Percentiles rank a stretch among this genome's conserved stretches.
These are phyloP conservation scores for Trichosurus vulpecula DNA, from an alignment of 2,797 vertebrate species.

Conservation along the genomic window DNA sequence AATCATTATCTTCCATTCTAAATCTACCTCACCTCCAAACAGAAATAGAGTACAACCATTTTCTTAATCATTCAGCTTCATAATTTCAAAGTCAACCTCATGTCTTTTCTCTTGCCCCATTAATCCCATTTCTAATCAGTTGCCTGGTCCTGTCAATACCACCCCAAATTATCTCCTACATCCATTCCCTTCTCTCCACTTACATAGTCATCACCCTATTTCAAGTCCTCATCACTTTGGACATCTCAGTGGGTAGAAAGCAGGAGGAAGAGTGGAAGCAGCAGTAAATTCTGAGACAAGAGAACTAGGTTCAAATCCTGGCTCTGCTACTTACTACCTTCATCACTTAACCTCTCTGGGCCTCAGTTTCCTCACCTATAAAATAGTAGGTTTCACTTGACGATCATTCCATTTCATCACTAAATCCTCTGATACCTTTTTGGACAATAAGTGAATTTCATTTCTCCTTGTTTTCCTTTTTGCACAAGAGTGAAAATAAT, in stretches of 20 bases:
- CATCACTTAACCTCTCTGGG: neutral
- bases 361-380: neutral
- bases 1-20: neutral
- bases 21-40: neutral
- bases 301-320: neutral
- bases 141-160: neutral
- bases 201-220: neutral
- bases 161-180: neutral
- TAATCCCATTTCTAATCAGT: neutral
- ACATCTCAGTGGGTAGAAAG: neutral
- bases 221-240: neutral
- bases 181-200: neutral
- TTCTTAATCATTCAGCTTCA: neutral
- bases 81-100: neutral
- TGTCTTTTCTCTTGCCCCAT: neutral
- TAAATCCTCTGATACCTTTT: neutral
- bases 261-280: neutral
- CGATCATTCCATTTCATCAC: neutral
- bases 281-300: neutral
- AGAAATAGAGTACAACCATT: neutral
- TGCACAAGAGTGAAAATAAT: neutral
- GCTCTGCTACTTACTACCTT: neutral
- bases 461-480: neutral
- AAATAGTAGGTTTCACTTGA: neutral
- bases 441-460: neutral